Evolutionary conservation across 2,888 invertebrate species (phyloP), one percentile per base, ranked within the genome.

Genomic region (Ophioninae sp.): DNA sequence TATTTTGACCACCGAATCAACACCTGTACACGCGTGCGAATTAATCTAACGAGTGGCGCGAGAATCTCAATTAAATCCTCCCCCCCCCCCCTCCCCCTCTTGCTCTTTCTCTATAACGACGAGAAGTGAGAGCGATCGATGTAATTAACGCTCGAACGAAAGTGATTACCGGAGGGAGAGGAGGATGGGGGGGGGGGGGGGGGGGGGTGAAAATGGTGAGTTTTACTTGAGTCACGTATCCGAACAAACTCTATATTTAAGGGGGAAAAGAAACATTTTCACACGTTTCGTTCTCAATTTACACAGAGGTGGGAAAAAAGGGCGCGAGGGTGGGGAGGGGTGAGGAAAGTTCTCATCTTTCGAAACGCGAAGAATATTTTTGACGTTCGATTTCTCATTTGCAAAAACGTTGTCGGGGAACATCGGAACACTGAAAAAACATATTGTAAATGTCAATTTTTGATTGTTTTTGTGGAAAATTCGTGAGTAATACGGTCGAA

Each of bases 141-240:
- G 85, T 83, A 84, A 85, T 85, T 82, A 85, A 82, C 77, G 75
- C 84, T 77, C 79, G 70, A 81, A 84, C 72, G 86, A 86, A 84
- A 86, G 85, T 85, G 81, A 84, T 85, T 86, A 86, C 80, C 79
- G 75, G 57, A 80, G 78, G 69, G 39, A 68, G 79, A 74, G 56
- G 65, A 59, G 70, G 65, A 67, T 30, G 62, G 73, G 62, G 69
- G 61, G 68, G 61, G 73, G 59, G 62, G 59, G 56, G 65, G 30
- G 50, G 50, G 30, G 62, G 50, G 17, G 86, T 65, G 86, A 85
- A 84, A 44, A 73, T 70, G 56, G 62, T 68, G 72, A 37, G 57
- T 70, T 68, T 68, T 79, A 67, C 17, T 75, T 74, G 13, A 70
- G 62, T 68, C 50, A 44, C 41, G 50, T 68, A 23, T 77, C n/a